Percentiles rank a stretch among this genome's conserved stretches.
phyloP scores from a whole-genome alignment of 2,888 invertebrate species.

The Drosophila histrio region DNA sequence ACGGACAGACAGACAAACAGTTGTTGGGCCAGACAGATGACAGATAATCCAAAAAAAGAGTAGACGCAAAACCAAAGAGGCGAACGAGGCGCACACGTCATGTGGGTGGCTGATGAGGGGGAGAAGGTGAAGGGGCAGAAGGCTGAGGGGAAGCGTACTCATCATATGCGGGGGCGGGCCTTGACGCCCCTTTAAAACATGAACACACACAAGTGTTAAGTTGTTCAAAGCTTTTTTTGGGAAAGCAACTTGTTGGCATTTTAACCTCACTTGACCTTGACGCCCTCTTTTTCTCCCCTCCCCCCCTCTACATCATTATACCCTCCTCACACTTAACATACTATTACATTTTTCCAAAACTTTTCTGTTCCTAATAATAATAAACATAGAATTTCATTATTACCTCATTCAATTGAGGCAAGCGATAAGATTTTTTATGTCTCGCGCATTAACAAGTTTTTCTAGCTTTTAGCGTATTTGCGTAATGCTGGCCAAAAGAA shows the following conservation, averaged over 20 bases:
- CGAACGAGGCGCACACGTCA: slow-evolving; percentile 27
- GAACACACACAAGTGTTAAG: slow-evolving; percentile 37
- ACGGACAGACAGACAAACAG: slow-evolving; percentile 43
- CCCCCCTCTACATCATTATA: too few relatives aligned
- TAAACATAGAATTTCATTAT: slow-evolving; percentile 22
- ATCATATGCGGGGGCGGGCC: slow-evolving; percentile 34
- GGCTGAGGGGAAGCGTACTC: slow-evolving; percentile 22
- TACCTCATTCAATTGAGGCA: slow-evolving; percentile 28
- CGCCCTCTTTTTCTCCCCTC: neutral
- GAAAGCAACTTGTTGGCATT: slow-evolving; percentile 46
- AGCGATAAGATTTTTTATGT: neutral
- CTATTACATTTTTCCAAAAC: slow-evolving; percentile 12
- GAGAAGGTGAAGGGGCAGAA: neutral
- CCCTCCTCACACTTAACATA: neutral
- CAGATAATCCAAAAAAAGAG: slow-evolving; percentile 47
- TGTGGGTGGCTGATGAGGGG: slow-evolving; percentile 32
- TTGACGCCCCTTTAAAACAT: slow-evolving; percentile 32
- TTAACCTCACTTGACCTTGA: slow-evolving; percentile 54
- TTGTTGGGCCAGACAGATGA: slow-evolving; percentile 67
- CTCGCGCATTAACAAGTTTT: slow-evolving; percentile 11
- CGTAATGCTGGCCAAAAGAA: slow-evolving; percentile 39
- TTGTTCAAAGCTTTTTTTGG: slow-evolving; percentile 19
- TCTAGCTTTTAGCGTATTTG: slow-evolving; percentile 35
- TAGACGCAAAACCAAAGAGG: slow-evolving; percentile 14
- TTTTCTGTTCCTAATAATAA: slow-evolving; percentile 33